Percentiles rank a stretch among this genome's conserved stretches.
Evolutionary conservation across 2,888 invertebrate genomes (phyloP).

Genomic region (Eupeodes luniger): DNA sequence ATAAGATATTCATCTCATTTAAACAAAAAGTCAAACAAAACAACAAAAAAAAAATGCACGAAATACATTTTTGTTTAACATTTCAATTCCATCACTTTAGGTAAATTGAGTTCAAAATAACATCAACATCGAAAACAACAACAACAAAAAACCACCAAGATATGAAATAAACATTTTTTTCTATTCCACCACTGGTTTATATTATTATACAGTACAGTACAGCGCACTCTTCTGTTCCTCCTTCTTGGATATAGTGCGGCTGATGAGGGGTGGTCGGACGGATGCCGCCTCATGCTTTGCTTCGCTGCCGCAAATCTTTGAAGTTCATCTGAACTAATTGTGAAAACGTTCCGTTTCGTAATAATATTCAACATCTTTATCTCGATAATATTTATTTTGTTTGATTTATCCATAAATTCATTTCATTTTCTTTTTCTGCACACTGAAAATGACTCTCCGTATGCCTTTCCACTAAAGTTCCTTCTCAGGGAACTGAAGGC

Average conservation of each 20-base stretch:
- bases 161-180: slow-evolving; percentile 28
- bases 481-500: no score
- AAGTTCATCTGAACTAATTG: slow-evolving; percentile 62
- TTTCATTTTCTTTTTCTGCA: slow-evolving; percentile 45
- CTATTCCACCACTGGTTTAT: background rate
- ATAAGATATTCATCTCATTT: slow-evolving; percentile 1
- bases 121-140: slow-evolving; percentile 17
- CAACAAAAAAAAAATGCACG: background rate
- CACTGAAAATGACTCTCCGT: background rate
- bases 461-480: background rate
- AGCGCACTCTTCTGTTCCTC: no score
- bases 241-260: no score
- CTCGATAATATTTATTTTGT: slow-evolving; percentile 44
- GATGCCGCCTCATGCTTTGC: background rate
- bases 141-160: background rate
- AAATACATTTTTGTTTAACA: slow-evolving; percentile 15
- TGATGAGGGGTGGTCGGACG: background rate
- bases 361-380: slow-evolving; percentile 44
- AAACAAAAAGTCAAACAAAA: background rate
- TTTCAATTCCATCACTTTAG: background rate
- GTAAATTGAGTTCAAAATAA: slow-evolving; percentile 30
- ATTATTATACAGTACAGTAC: no score
- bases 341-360: slow-evolving; percentile 25
- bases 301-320: slow-evolving; percentile 43
- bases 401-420: slow-evolving; percentile 66